Evolutionary conservation across 2,888 invertebrate species (phyloP), one percentile per base, ranked within the genome.

Genomic region (Steromphala cineraria): DNA sequence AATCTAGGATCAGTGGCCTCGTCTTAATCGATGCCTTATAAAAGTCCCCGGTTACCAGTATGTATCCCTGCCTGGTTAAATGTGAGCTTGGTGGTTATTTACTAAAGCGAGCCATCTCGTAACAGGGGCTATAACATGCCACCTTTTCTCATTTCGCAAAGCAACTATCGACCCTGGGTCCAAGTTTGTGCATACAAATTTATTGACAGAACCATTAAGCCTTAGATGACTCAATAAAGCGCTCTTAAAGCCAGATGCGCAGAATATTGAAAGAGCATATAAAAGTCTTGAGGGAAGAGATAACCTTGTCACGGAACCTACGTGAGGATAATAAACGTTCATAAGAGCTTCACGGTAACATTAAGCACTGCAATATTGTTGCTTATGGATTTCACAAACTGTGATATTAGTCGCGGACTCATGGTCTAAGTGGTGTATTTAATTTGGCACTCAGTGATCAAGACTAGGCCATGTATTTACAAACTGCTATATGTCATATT

Each of bases 111-210:
- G 28, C 28, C 13, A 28, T 62, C 62, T 62, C 62, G 62, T 62
- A 62, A 62, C 24, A 28, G 24, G 15, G 62, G 15, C 62, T 15
- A 62, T 62, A 62, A 17, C 24, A 24, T 24, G 24, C 62, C 21
- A 24, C 28, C 62, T 28, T 62, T 62, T 24, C 62, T 28, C 28
- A 28, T 28, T 62, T 28, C 17, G 21, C 28, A 28, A 62, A 15
- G 28, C 15, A 28, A 28, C 28, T 28, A 62, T 62, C 62, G 62
- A 62, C 62, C 62, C 15, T 15, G 28, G 62, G 62, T 62, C 24
- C 13, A 62, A 62, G 62, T 62, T 62, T 62, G 62, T 62, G 62
- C 62, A 62, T 62, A 62, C 62, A 62, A 62, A 62, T 24, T 62
- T 62, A 62, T 24, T 62, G 62, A 28, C 62, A 21, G 24, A 28